Conservation (phyloP, 2,113 vertebrate species). For the Mesoclemmys tuberculata region DNA sequence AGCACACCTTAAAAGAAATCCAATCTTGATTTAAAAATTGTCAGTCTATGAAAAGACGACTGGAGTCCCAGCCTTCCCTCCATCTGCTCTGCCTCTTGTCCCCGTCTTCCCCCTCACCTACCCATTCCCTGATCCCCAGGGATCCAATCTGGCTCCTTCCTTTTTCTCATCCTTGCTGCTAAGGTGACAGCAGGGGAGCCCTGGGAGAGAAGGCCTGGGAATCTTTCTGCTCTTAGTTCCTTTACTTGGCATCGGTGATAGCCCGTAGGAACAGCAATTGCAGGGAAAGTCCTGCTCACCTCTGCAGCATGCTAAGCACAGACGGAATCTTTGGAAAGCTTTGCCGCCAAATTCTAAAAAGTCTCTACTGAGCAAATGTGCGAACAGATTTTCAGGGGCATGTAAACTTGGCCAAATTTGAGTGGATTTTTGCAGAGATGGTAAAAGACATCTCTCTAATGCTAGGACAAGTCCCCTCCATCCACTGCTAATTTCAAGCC, state of each 20-base stretch:
- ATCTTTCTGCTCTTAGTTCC: neutral
- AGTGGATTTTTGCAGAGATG: neutral
- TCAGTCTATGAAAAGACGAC: neutral
- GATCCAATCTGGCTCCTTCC: neutral
- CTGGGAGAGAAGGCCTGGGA: neutral
- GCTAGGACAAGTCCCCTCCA: neutral
- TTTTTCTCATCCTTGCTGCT: neutral
- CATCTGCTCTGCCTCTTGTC: neutral
- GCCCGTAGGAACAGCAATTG: neutral
- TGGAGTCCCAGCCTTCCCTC: neutral
- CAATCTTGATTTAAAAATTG: neutral
- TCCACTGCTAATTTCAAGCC: neutral
- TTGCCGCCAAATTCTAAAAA: neutral
- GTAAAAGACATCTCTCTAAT: neutral
- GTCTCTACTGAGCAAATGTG: neutral
- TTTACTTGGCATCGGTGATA: neutral
- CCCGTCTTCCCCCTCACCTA: neutral
- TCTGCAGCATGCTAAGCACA: neutral
- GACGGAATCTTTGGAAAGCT: neutral
- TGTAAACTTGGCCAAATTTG: neutral
- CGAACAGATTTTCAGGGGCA: constrained; percentile 6
- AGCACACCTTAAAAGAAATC: neutral
- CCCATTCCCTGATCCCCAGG: neutral
- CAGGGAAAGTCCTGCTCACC: neutral
- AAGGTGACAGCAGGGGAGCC: neutral